Evolutionary conservation across 1,140 invertebrate species (phyloP).

Genomic region (Drosophila fuyamai): DNA sequence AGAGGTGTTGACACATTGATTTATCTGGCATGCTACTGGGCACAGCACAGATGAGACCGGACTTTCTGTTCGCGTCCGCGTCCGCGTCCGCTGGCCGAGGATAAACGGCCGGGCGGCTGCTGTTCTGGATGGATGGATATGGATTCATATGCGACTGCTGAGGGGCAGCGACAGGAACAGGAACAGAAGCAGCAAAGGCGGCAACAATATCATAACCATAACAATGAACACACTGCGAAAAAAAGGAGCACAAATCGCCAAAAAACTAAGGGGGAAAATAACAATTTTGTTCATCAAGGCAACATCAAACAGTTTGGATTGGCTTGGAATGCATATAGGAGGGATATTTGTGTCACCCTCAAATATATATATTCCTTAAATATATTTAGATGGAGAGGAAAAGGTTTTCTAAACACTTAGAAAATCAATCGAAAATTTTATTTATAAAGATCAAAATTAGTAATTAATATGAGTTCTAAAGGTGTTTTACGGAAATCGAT

Average conservation of each 20-base stretch:
- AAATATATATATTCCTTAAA: no score
- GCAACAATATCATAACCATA: slow-evolving; percentile 80
- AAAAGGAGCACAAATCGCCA: background rate
- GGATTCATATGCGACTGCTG: slow-evolving; percentile 61
- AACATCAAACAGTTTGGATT: no score
- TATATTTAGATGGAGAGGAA: no score
- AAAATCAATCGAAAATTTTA: no score
- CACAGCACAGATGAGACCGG: slow-evolving; percentile 72
- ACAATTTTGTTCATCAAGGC: no score
- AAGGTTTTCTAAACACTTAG: no score
- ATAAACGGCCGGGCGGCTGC: slow-evolving; percentile 22
- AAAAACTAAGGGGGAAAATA: background rate
- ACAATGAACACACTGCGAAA: slow-evolving; percentile 41
- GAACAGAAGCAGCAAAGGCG: slow-evolving; percentile 35
- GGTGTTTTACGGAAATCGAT: no score
- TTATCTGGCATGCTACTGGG: slow-evolving; percentile 85
- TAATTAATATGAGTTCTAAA: no score
- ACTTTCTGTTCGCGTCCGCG: background rate
- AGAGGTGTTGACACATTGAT: slow-evolving; percentile 85
- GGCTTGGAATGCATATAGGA: no score
- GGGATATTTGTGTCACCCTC: no score
- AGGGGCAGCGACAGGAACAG: background rate
- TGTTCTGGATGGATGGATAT: slow-evolving; percentile 71
- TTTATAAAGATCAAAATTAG: no score
- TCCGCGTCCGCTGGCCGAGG: slow-evolving; percentile 3